These are phyloP conservation scores for Pedicia rivosa DNA, from an alignment of 2,888 invertebrate genomes.

Conservation along the genomic window DNA sequence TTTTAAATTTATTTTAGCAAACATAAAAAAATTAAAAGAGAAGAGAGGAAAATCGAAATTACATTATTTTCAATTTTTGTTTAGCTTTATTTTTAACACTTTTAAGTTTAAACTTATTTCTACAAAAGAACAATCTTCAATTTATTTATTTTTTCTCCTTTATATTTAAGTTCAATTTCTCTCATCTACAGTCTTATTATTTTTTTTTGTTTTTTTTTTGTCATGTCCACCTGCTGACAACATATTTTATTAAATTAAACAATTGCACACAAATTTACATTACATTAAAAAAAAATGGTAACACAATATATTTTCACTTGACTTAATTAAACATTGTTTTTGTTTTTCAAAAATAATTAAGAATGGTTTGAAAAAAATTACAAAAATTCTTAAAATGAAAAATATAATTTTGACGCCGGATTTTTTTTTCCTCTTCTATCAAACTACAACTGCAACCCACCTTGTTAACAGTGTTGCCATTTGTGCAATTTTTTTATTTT, in stretches of 20 bases:
- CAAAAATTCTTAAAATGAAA: background rate
- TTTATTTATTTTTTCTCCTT: slow-evolving; percentile 3
- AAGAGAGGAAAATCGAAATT: too few relatives aligned
- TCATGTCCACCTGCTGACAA: slow-evolving; percentile 14
- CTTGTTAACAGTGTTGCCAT: too few relatives aligned
- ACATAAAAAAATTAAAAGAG: too few relatives aligned
- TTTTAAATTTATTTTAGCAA: too few relatives aligned
- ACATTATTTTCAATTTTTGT: background rate
- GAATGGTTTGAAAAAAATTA: background rate
- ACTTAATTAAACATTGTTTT: background rate
- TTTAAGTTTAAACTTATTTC: background rate
- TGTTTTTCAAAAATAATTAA: background rate
- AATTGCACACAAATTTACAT: background rate
- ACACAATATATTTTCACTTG: background rate
- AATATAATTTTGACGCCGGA: slow-evolving; percentile 6
- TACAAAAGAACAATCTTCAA: background rate
- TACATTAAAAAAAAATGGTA: slow-evolving; percentile 7
- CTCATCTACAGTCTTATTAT: slow-evolving; percentile 1
- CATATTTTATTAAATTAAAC: slow-evolving; percentile 2
- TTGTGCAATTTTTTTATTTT: too few relatives aligned
- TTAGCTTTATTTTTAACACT: background rate
- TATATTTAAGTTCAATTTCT: slow-evolving; percentile 3
- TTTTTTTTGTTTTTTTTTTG: slow-evolving; percentile 3
- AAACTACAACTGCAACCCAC: slow-evolving; percentile 4
- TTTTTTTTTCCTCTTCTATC: too few relatives aligned